phyloP scores from a whole-genome alignment of 2,888 invertebrate species.

The Phyllotreta cruciferae region DNA sequence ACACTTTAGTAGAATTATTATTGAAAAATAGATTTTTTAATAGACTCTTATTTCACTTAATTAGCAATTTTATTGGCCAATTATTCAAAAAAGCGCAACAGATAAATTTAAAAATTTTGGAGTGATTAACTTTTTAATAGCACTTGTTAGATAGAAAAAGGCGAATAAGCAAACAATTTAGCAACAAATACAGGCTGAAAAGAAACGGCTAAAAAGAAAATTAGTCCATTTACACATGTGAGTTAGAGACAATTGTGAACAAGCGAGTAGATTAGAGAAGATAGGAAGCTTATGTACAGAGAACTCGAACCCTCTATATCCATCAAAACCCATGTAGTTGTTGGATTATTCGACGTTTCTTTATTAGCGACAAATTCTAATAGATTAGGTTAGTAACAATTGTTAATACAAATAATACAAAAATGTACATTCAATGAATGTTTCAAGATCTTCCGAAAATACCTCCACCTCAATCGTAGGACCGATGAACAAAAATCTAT shows the following conservation, averaged over 20 bases:
- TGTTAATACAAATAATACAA: too few relatives aligned
- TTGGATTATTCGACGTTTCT: constrained; percentile 35
- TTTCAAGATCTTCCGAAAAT: too few relatives aligned
- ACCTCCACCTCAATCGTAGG: neutral
- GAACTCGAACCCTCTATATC: constrained; percentile 57
- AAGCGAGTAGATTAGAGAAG: constrained; percentile 43
- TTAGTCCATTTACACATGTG: neutral
- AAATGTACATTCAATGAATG: too few relatives aligned
- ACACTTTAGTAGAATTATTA: too few relatives aligned
- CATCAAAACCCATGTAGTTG: constrained; percentile 56
- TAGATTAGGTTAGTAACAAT: too few relatives aligned
- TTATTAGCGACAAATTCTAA: neutral
- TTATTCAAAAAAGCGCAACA: too few relatives aligned
- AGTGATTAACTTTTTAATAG: too few relatives aligned
- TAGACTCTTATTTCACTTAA: too few relatives aligned
- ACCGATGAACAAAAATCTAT: constrained; percentile 5
- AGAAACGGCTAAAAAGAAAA: constrained; percentile 4
- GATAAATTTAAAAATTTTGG: too few relatives aligned
- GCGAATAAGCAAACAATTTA: neutral
- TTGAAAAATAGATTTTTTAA: too few relatives aligned
- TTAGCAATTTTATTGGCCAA: too few relatives aligned
- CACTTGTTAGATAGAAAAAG: neutral
- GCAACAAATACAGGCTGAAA: neutral
- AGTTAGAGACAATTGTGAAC: neutral
- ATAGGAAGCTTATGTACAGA: constrained; percentile 60